Conservation (phyloP, 2,797 vertebrate genomes). For the Manis pentadactyla region DNA sequence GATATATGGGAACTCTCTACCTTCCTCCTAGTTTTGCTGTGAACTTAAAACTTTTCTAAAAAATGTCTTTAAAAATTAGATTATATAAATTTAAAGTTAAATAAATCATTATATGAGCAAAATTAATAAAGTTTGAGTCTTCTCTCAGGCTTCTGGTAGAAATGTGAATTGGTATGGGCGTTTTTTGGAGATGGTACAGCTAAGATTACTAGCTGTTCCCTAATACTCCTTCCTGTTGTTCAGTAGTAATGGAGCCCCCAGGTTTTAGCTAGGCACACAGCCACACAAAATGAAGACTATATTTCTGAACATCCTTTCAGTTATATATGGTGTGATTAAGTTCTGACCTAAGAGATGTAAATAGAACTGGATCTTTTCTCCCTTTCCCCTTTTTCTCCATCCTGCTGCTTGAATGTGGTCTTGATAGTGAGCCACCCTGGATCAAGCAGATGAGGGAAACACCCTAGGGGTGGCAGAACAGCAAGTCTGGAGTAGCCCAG, state of each 20-base stretch:
- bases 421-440: slow-evolving; percentile 6
- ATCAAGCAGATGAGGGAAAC: slow-evolving; percentile 5
- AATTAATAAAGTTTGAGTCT: neutral
- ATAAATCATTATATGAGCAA: neutral
- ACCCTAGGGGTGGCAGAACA: neutral
- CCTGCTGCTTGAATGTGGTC: neutral
- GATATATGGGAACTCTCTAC: neutral
- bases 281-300: neutral
- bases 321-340: neutral
- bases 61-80: neutral
- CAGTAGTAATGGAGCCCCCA: neutral
- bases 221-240: neutral
- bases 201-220: neutral
- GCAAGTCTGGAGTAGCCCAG: neutral
- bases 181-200: neutral
- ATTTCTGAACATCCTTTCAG: slow-evolving; percentile 12
- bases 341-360: neutral
- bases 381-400: neutral
- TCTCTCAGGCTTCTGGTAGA: neutral
- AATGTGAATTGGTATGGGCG: neutral
- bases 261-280: neutral
- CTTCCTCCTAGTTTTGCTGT: neutral
- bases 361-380: neutral
- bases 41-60: neutral
- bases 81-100: neutral